Conservation (phyloP, 2,888 invertebrate species). For the Cloeon dipterum region DNA sequence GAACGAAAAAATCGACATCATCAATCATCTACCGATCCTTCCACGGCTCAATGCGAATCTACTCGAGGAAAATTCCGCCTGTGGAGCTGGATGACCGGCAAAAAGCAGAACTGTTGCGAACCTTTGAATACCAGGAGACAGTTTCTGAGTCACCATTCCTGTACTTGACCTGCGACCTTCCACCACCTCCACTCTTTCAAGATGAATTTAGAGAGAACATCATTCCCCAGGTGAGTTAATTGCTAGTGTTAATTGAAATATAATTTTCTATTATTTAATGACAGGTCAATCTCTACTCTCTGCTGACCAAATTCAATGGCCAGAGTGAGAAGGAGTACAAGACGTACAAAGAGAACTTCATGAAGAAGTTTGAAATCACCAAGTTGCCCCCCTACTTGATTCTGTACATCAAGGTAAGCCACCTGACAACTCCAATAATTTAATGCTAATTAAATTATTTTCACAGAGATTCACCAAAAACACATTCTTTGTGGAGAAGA, state of each 20-base stretch:
- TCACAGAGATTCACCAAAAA: constrained; percentile 84
- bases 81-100: constrained; percentile 79
- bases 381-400: constrained; percentile 85
- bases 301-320: constrained; percentile 92
- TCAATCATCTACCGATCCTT: constrained; percentile 92
- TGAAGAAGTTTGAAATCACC: constrained; percentile 92
- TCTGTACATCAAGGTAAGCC: constrained; percentile 63
- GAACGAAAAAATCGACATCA: constrained; percentile 65
- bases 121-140: constrained; percentile 71
- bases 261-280: constrained; percentile 7
- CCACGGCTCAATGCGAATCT: constrained; percentile 73
- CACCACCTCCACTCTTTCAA: constrained; percentile 89
- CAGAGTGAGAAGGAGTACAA: constrained; percentile 92
- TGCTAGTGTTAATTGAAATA: not conserved
- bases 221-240: constrained; percentile 75
- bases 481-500: constrained; percentile 96
- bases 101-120: constrained; percentile 48
- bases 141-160: constrained; percentile 82
- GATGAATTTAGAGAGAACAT: constrained; percentile 97
- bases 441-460: no score
- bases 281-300: constrained; percentile 76
- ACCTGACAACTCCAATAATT: no score
- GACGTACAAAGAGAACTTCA: constrained; percentile 94
- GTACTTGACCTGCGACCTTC: constrained; percentile 91
- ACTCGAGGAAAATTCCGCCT: constrained; percentile 78